A percentile compares a stretch with the other conserved stretches of the same genome.
These are phyloP conservation scores for Megaustenia siamemsis DNA, from an alignment of 2,888 invertebrate genomes.

Conservation along the genomic window DNA sequence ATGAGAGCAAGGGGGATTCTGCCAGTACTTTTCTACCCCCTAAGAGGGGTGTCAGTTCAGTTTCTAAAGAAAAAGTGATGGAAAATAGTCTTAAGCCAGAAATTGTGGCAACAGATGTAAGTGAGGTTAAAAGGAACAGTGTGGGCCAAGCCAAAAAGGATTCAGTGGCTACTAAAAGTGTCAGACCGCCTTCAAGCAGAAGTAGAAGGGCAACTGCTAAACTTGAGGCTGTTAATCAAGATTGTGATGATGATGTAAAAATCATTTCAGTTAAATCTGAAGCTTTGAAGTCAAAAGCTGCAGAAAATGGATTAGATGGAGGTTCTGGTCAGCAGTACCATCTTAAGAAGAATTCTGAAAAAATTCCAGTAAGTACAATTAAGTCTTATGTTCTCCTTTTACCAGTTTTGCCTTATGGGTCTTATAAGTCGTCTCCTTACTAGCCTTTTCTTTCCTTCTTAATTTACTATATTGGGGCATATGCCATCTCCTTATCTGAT, in stretches of 20 bases:
- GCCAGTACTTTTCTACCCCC: too few relatives aligned
- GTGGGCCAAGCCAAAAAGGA: background rate
- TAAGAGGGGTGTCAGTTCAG: background rate
- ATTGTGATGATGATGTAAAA: constrained; percentile 53
- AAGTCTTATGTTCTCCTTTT: background rate
- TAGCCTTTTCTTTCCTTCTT: too few relatives aligned
- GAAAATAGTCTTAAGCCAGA: constrained; percentile 27
- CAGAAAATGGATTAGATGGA: constrained; percentile 59
- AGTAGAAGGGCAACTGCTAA: background rate
- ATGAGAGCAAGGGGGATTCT: background rate
- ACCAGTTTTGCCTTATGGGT: too few relatives aligned
- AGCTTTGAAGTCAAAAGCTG: constrained; percentile 14
- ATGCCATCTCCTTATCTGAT: too few relatives aligned
- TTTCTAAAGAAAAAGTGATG: constrained; percentile 33
- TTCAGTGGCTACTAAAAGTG: background rate
- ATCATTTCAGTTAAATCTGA: constrained; percentile 43
- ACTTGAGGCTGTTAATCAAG: constrained; percentile 34
- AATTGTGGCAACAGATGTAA: background rate
- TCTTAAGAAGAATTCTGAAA: background rate
- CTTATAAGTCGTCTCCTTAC: too few relatives aligned
- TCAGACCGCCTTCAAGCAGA: background rate
- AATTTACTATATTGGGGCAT: too few relatives aligned
- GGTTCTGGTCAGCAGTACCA: constrained; percentile 19
- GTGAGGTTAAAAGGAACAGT: background rate
- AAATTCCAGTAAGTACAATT: constrained; percentile 17